These are phyloP conservation scores for Andrena trimmerana DNA, from an alignment of 2,888 invertebrate species.

Conservation along the genomic window DNA sequence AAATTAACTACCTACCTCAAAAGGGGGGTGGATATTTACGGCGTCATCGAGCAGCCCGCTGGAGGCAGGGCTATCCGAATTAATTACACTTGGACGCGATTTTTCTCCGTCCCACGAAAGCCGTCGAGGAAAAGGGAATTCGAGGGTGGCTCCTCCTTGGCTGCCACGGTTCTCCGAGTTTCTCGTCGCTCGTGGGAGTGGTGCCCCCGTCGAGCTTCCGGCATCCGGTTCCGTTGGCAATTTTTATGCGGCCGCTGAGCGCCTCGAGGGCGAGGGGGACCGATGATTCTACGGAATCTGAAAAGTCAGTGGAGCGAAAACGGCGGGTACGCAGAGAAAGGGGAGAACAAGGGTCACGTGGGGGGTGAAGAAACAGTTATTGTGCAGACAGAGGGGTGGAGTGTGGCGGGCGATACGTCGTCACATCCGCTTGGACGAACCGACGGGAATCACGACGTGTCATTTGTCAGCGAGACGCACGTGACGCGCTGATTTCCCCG, in stretches of 20 bases:
- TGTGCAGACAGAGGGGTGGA: conserved; percentile 50
- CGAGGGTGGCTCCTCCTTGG: conserved; percentile 45
- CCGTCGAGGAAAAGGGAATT: conserved; percentile 4
- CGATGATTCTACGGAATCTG: conserved; percentile 83
- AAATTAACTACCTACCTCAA: conserved; percentile 19
- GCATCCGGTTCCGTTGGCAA: conserved; percentile 81
- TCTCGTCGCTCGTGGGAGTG: conserved; percentile 34
- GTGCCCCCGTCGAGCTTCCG: conserved; percentile 74
- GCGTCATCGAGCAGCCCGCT: not conserved
- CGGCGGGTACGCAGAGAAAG: conserved; percentile 62
- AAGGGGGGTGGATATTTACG: conserved; percentile 28
- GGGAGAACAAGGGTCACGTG: conserved; percentile 40
- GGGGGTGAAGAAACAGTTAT: conserved; percentile 67
- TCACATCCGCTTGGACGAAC: conserved; percentile 77
- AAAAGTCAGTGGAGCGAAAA: conserved; percentile 81
- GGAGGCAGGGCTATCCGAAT: conserved; percentile 30
- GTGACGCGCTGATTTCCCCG: conserved; percentile 60
- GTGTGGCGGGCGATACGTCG: conserved; percentile 71
- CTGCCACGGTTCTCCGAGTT: conserved; percentile 46
- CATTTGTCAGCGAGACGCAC: conserved; percentile 78
- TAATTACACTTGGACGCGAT: conserved; percentile 51
- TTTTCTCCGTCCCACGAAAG: conserved; percentile 44
- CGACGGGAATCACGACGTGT: conserved; percentile 77
- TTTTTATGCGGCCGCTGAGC: conserved; percentile 74
- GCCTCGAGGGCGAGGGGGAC: conserved; percentile 41